phyloP scores from a whole-genome alignment of 1,140 invertebrate genomes.

The Eufriesea mexicana region DNA sequence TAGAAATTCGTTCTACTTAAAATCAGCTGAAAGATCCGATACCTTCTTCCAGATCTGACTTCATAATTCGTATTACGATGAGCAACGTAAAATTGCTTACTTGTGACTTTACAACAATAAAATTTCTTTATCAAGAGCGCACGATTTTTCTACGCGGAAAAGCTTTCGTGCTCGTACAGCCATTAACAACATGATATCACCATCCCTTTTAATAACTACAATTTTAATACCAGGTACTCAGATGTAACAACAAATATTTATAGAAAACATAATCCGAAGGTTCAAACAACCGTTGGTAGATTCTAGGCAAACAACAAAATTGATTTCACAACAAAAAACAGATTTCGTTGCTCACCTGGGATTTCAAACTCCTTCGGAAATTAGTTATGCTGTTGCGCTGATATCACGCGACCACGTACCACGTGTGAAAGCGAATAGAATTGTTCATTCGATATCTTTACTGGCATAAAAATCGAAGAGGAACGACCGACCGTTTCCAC shows the following conservation, averaged over 20 bases:
- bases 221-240: slow-evolving; percentile 45
- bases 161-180: slow-evolving; percentile 36
- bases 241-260: slow-evolving; percentile 28
- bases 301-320: slow-evolving; percentile 25
- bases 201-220: slow-evolving; percentile 28
- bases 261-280: neutral
- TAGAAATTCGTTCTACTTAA: slow-evolving; percentile 5
- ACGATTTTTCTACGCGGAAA: slow-evolving; percentile 19
- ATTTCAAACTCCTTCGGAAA: neutral
- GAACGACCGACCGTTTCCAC: slow-evolving; percentile 63
- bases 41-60: slow-evolving; percentile 3
- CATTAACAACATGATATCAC: slow-evolving; percentile 32
- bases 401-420: neutral
- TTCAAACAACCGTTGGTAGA: neutral
- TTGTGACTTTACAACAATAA: slow-evolving; percentile 27
- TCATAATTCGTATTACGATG: slow-evolving; percentile 2
- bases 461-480: neutral
- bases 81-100: slow-evolving; percentile 29
- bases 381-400: neutral
- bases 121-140: slow-evolving; percentile 13
- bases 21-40: slow-evolving; percentile 19
- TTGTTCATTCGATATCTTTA: slow-evolving; percentile 16
- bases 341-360: slow-evolving; percentile 34
- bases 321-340: neutral
- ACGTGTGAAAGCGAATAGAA: neutral